phyloP scores from a whole-genome alignment of 2,113 vertebrate genomes.

The Thalassarche chlororhynchos region DNA sequence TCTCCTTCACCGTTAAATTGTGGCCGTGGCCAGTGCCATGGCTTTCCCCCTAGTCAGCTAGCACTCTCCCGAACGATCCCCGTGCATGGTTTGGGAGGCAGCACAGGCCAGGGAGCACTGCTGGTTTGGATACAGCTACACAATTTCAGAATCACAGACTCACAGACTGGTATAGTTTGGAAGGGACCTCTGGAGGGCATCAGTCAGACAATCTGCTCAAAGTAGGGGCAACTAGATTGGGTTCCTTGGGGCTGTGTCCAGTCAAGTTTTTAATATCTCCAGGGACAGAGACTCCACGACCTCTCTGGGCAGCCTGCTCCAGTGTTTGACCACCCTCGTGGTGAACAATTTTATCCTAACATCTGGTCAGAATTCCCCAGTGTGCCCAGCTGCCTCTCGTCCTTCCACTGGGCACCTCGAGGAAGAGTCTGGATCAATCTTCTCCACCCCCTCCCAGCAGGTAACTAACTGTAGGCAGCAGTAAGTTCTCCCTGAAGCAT shows the following conservation, averaged over 20 bases:
- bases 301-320: background rate
- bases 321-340: rapidly evolving
- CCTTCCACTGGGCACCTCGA: rapidly evolving
- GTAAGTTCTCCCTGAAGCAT: background rate
- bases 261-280: background rate
- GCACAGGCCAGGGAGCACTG: background rate
- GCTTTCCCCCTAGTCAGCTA: background rate
- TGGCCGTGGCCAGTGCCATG: background rate
- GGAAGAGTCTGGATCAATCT: background rate
- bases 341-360: background rate
- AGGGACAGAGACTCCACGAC: background rate
- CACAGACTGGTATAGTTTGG: background rate
- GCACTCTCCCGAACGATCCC: background rate
- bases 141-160: background rate
- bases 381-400: background rate
- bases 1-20: background rate
- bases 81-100: background rate
- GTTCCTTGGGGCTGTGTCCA: background rate
- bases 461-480: background rate
- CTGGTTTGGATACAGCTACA: background rate
- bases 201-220: background rate
- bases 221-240: background rate
- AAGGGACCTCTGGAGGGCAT: background rate
- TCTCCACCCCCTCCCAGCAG: background rate
- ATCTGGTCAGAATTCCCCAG: background rate